phyloP scores from a whole-genome alignment of 2,113 vertebrate species.

The Dipodomys ordii region DNA sequence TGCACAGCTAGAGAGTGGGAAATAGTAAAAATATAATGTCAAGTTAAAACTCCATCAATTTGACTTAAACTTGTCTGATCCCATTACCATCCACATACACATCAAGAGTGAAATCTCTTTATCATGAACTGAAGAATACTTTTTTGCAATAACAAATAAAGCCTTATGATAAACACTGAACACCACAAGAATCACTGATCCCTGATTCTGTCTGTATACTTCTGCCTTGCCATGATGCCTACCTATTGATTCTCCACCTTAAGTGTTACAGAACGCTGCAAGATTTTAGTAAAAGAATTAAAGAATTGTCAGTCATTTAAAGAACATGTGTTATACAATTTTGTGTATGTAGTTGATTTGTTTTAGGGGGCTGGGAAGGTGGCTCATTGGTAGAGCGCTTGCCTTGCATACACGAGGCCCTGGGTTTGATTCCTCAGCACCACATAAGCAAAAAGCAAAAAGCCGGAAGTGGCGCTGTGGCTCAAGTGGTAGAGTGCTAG shows the following conservation, averaged over 20 bases:
- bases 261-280: not conserved
- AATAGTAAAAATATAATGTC: not conserved
- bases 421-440: too few relatives aligned
- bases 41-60: not conserved
- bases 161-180: not conserved
- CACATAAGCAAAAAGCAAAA: too few relatives aligned
- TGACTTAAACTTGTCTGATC: not conserved
- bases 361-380: not conserved
- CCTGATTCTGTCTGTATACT: not conserved
- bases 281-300: slow-evolving; percentile 36
- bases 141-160: not conserved
- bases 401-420: too few relatives aligned
- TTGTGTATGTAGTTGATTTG: slow-evolving; percentile 26
- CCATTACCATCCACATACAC: not conserved
- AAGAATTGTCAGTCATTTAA: slow-evolving; percentile 23
- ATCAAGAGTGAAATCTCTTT: not conserved
- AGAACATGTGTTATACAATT: not conserved
- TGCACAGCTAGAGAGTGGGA: not conserved
- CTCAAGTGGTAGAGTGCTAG: too few relatives aligned
- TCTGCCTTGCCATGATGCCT: not conserved
- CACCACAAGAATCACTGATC: not conserved
- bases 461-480: too few relatives aligned
- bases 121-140: not conserved
- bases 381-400: too few relatives aligned
- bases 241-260: not conserved